These are phyloP conservation scores for Resseliella maxima DNA, from an alignment of 2,888 invertebrate species.

Conservation along the genomic window DNA sequence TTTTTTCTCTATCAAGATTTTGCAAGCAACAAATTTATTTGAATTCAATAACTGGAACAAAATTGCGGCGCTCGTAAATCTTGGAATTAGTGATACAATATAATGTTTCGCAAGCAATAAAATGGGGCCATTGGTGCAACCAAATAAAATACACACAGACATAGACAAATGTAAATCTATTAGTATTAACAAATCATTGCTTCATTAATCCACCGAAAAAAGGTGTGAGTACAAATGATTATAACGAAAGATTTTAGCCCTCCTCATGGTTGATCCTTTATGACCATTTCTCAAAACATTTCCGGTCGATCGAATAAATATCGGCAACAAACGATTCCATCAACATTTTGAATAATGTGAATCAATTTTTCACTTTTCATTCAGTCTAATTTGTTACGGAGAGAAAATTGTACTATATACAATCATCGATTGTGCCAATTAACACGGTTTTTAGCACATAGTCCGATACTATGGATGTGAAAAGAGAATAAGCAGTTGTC, in stretches of 20 bases:
- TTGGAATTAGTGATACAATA: constrained; percentile 15
- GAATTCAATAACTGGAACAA: not conserved
- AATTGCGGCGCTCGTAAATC: constrained; percentile 47
- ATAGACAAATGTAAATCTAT: not conserved
- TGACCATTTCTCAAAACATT: not conserved
- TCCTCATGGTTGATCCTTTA: not conserved
- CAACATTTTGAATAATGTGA: not conserved
- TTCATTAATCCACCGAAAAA: constrained; percentile 53
- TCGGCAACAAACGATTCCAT: constrained; percentile 10
- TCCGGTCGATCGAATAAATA: not conserved
- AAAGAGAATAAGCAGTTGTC: no score
- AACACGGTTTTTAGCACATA: constrained; percentile 1
- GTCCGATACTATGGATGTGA: not conserved
- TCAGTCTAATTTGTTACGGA: not conserved
- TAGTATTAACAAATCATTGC: constrained; percentile 55
- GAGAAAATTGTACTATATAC: not conserved
- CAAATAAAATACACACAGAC: not conserved
- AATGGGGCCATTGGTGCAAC: no score
- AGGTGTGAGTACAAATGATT: not conserved
- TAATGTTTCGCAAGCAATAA: not conserved
- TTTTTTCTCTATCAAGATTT: no score
- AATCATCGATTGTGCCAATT: not conserved
- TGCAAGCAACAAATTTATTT: not conserved
- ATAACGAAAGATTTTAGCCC: not conserved
- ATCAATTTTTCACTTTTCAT: constrained; percentile 39